phyloP scores from a whole-genome alignment of 2,797 vertebrate genomes.

The Sarcophilus harrisii region DNA sequence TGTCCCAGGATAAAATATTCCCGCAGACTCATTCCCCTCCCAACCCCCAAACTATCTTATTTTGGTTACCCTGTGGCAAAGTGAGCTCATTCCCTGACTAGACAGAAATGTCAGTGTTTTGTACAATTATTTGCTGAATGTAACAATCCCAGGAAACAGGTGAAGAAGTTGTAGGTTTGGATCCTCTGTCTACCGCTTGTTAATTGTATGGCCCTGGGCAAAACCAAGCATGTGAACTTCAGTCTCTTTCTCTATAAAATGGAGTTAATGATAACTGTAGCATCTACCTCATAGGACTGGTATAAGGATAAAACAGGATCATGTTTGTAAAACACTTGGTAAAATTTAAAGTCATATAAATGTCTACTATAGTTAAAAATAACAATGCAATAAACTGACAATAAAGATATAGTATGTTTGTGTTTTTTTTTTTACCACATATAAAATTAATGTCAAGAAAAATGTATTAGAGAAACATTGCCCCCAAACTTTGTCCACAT shows the following conservation, averaged over 20 bases:
- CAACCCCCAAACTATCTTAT: background rate
- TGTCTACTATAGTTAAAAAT: background rate
- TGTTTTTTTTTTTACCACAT: background rate
- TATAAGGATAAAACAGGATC: background rate
- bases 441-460: background rate
- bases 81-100: background rate
- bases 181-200: background rate
- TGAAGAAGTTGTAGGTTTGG: background rate
- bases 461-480: no score
- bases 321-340: background rate
- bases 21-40: no score
- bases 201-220: background rate
- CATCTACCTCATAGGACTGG: background rate
- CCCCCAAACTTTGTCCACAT: background rate
- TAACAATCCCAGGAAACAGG: background rate
- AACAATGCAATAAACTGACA: background rate
- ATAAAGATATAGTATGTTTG: background rate
- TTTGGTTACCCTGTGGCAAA: background rate
- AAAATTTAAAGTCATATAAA: background rate
- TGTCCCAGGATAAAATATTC: background rate
- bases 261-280: background rate
- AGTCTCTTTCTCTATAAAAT: background rate
- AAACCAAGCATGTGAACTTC: background rate
- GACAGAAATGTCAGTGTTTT: background rate
- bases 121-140: background rate